phyloP scores from a whole-genome alignment of 2,888 invertebrate species.

The Ormyrus rosae region DNA sequence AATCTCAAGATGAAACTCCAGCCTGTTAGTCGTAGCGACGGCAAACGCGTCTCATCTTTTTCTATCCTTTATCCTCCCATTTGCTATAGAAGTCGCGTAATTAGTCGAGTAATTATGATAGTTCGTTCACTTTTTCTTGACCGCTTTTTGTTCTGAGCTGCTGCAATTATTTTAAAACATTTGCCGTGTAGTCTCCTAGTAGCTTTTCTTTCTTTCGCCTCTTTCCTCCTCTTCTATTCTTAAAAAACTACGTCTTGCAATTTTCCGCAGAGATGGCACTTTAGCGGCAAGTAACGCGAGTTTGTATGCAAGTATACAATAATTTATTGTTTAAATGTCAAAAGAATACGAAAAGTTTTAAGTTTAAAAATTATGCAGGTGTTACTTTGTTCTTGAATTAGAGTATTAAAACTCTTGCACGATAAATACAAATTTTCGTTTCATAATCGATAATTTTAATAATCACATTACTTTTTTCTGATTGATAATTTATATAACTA shows the following conservation, averaged over 20 bases:
- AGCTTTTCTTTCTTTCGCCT: not conserved
- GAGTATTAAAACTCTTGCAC: not conserved
- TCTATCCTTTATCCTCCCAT: not conserved
- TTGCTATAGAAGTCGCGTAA: constrained; percentile 30
- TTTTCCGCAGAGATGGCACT: constrained; percentile 24
- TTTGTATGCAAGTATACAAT: not conserved
- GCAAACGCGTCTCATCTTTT: not conserved
- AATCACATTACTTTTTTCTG: too few relatives aligned
- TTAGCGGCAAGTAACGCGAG: constrained; percentile 8
- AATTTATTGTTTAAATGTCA: not conserved
- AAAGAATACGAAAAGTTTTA: constrained; percentile 14
- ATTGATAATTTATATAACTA: too few relatives aligned
- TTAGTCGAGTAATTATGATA: constrained; percentile 47
- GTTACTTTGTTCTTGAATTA: constrained; percentile 45
- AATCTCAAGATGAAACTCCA: too few relatives aligned
- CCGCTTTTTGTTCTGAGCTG: not conserved
- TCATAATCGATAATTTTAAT: too few relatives aligned
- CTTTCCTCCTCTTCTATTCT: not conserved
- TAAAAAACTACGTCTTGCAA: not conserved
- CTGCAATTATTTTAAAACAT: constrained; percentile 55
- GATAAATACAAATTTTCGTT: too few relatives aligned
- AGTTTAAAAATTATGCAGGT: constrained; percentile 35
- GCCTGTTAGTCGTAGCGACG: too few relatives aligned
- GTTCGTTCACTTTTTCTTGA: not conserved
- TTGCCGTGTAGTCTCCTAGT: constrained; percentile 42